Percentiles rank a stretch among this genome's conserved stretches.
phyloP scores from a whole-genome alignment of 2,113 vertebrate species.

The Protomyctophum bolini region DNA sequence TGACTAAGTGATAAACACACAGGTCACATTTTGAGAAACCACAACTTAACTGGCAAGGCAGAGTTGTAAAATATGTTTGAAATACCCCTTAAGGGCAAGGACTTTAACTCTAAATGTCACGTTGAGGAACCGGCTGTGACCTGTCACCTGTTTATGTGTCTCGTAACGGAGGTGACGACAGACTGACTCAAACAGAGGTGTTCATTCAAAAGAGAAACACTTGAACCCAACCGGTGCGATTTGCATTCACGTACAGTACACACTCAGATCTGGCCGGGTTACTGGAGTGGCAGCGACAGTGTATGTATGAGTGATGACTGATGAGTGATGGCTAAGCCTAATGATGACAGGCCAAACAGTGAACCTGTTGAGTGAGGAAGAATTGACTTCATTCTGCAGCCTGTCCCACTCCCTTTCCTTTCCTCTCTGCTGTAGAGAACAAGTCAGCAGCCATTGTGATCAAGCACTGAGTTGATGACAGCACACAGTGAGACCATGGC shows the following conservation, averaged over 20 bases:
- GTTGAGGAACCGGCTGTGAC: constrained; percentile 38
- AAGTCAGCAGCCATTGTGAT: constrained; percentile 44
- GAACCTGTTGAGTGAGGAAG: constrained; percentile 67
- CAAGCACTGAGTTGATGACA: constrained; percentile 29
- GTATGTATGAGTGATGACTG: constrained; percentile 69
- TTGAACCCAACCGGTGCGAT: constrained; percentile 42
- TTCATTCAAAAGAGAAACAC: constrained; percentile 52
- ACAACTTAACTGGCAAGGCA: constrained; percentile 36
- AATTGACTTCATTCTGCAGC: constrained; percentile 54
- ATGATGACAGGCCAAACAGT: constrained; percentile 77
- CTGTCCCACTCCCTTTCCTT: constrained; percentile 37
- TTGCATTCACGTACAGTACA: constrained; percentile 30
- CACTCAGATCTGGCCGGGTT: constrained; percentile 53
- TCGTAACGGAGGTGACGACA: constrained; percentile 47
- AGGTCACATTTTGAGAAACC: constrained; percentile 42
- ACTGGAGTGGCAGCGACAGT: constrained; percentile 61
- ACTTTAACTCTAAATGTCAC: constrained; percentile 39
- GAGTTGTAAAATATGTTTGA: constrained; percentile 13
- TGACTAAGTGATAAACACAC: constrained; percentile 53
- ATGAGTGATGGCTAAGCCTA: constrained; percentile 72
- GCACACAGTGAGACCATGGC: constrained; percentile 46
- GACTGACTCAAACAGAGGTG: constrained; percentile 65
- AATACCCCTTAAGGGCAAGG: constrained; percentile 29
- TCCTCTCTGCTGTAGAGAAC: constrained; percentile 48
- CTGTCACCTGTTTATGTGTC: constrained; percentile 66